Evolutionary conservation across 2,113 vertebrate species (phyloP).

Genomic region (Aix galericulata): DNA sequence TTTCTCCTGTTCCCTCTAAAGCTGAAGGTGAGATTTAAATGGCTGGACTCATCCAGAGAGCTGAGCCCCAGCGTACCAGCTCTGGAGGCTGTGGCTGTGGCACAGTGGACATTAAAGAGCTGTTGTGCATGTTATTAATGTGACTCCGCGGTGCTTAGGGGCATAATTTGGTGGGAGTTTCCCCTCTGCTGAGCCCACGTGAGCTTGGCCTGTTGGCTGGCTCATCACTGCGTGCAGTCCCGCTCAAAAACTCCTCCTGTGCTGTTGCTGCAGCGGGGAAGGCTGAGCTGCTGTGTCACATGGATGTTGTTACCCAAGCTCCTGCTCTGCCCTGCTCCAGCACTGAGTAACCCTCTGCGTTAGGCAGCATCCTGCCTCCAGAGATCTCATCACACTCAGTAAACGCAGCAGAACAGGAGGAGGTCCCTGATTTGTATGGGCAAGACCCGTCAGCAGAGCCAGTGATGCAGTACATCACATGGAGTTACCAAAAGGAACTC

Average conservation of each 20-base stretch:
- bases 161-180: background rate
- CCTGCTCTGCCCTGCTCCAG: background rate
- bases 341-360: background rate
- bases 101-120: background rate
- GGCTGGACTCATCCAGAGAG: background rate
- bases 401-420: background rate
- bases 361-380: background rate
- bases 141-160: background rate
- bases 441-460: background rate
- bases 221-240: background rate
- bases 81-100: background rate
- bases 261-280: background rate
- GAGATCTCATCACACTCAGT: background rate
- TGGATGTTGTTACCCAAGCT: background rate
- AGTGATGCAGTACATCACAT: background rate
- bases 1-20: background rate
- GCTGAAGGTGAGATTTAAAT: background rate
- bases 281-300: accelerated
- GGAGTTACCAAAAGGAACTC: background rate
- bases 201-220: background rate
- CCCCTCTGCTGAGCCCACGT: background rate
- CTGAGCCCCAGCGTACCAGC: background rate
- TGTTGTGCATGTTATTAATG: background rate
- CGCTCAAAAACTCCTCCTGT: no score
- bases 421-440: background rate